Percentiles rank a stretch among this genome's conserved stretches.
phyloP scores from a whole-genome alignment of 2,113 vertebrate species.

The Rhea americana region DNA sequence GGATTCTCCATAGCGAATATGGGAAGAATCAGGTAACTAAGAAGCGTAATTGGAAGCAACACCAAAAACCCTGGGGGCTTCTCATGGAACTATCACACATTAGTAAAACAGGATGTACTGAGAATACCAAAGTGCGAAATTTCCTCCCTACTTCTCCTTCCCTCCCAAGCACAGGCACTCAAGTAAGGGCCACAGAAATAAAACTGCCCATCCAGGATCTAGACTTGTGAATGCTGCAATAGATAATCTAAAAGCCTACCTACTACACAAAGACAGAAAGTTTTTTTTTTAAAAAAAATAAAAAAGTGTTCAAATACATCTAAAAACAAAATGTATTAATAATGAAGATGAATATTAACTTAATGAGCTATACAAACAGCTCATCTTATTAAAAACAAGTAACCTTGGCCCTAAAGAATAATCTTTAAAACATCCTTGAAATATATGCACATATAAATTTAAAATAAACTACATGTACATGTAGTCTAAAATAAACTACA shows the following conservation, averaged over 20 bases:
- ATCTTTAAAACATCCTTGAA: background rate
- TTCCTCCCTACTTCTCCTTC: background rate
- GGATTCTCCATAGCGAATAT: background rate
- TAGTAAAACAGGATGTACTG: background rate
- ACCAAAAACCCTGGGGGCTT: background rate
- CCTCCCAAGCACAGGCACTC: background rate
- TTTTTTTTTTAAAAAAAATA: background rate
- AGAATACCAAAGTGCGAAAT: background rate
- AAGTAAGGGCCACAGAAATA: rapidly evolving
- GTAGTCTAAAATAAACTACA: background rate
- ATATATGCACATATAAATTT: background rate
- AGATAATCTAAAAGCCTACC: background rate
- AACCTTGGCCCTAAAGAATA: background rate
- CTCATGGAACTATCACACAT: background rate
- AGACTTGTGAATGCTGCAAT: background rate
- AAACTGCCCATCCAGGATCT: background rate
- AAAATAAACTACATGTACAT: background rate
- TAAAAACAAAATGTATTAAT: background rate
- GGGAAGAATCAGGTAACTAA: background rate
- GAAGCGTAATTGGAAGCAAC: background rate
- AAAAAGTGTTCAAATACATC: too few species aligned
- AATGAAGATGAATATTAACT: background rate
- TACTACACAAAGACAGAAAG: background rate
- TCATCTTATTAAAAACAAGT: background rate
- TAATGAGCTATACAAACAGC: background rate